phyloP scores from a whole-genome alignment of 2,113 vertebrate species.

The Phrynosoma platyrhinos region DNA sequence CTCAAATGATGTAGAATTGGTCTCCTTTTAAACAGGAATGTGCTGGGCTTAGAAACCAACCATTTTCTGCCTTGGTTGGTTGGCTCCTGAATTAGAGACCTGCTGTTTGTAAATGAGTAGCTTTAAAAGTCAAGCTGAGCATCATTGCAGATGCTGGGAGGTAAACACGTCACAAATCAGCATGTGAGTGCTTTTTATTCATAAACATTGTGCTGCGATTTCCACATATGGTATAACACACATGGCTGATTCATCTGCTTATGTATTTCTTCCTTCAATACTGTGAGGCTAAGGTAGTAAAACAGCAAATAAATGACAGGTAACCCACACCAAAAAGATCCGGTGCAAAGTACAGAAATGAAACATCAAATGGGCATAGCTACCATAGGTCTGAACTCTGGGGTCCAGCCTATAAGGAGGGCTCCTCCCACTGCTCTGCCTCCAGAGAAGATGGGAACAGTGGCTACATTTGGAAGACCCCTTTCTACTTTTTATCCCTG shows the following conservation, averaged over 20 bases:
- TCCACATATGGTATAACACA: slow-evolving; percentile 23
- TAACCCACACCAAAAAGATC: too few relatives aligned
- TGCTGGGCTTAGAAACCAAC: slow-evolving; percentile 42
- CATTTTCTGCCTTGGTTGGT: slow-evolving; percentile 45
- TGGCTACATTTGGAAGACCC: too few relatives aligned
- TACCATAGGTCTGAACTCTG: too few relatives aligned
- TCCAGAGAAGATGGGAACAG: too few relatives aligned
- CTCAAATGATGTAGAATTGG: background rate
- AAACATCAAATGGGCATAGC: too few relatives aligned
- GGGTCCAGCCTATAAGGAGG: too few relatives aligned
- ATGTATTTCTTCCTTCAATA: slow-evolving; percentile 35
- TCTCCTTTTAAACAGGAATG: slow-evolving; percentile 50
- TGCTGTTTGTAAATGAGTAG: slow-evolving; percentile 61
- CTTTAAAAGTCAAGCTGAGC: slow-evolving; percentile 51
- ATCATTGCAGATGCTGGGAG: slow-evolving; percentile 55
- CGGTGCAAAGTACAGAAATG: too few relatives aligned
- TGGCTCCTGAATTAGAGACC: slow-evolving; percentile 66
- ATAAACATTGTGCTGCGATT: slow-evolving; percentile 59
- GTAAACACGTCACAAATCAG: slow-evolving; percentile 61
- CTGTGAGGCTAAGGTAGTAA: background rate
- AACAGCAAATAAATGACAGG: slow-evolving; percentile 18
- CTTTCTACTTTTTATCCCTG: too few relatives aligned
- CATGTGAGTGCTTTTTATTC: slow-evolving; percentile 54
- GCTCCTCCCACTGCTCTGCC: too few relatives aligned
- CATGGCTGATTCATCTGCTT: background rate